These are phyloP conservation scores for Cromileptes altivelis DNA, from an alignment of 2,113 vertebrate species.

Conservation along the genomic window DNA sequence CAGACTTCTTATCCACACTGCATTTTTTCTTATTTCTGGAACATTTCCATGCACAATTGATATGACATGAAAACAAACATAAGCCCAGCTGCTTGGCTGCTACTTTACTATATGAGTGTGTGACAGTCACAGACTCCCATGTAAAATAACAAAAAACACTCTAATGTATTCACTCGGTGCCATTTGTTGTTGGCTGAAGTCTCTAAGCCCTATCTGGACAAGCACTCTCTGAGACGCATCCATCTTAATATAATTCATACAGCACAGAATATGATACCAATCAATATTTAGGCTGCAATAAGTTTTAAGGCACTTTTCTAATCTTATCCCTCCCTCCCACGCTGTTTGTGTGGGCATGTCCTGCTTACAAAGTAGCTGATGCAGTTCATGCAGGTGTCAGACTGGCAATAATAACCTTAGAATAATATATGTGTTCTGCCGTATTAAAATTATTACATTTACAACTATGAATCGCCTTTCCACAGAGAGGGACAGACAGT, in stretches of 20 bases:
- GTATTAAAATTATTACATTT: not conserved
- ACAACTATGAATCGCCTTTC: not conserved
- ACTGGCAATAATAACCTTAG: not conserved
- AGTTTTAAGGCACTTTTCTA: constrained; percentile 43
- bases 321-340: constrained; percentile 65
- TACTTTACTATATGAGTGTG: not conserved
- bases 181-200: constrained; percentile 5
- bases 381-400: constrained; percentile 33
- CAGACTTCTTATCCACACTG: not conserved
- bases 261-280: constrained; percentile 8
- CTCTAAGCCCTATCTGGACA: not conserved
- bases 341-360: constrained; percentile 63
- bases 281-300: constrained; percentile 33
- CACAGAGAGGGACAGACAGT: not conserved
- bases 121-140: not conserved
- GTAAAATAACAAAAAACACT: not conserved
- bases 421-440: not conserved
- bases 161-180: not conserved
- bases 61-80: constrained; percentile 1
- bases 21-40: not conserved
- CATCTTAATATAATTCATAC: constrained; percentile 9
- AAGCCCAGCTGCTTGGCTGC: not conserved
- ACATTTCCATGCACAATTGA: not conserved
- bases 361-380: constrained; percentile 51
- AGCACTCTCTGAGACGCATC: not conserved